Evolutionary conservation across 2,113 vertebrate genomes (phyloP).

Genomic region (Apodemus sylvaticus): DNA sequence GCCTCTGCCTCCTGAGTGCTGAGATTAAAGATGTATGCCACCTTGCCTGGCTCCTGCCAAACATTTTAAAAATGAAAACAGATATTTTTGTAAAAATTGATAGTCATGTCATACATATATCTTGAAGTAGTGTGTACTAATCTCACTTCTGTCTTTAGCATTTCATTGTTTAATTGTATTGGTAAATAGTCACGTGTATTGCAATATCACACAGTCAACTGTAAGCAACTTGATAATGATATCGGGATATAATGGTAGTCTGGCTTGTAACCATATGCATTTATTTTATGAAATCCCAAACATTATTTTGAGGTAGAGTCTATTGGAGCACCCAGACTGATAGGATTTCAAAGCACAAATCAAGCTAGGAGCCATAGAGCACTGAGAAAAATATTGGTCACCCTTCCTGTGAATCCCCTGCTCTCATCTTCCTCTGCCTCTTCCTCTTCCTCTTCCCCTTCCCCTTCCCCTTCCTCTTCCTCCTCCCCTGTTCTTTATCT

Average conservation of each 20-base stretch:
- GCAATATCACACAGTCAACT: not conserved
- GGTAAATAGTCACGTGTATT: not conserved
- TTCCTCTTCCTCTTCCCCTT: too few species aligned
- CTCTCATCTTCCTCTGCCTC: not conserved
- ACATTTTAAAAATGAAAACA: not conserved
- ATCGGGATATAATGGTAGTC: not conserved
- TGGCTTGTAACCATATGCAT: not conserved
- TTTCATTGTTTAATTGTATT: not conserved
- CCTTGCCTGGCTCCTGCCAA: not conserved
- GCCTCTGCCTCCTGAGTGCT: not conserved
- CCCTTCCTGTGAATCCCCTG: not conserved
- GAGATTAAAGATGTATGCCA: not conserved
- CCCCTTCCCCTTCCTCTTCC: too few species aligned
- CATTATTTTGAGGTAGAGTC: not conserved
- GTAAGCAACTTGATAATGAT: not conserved
- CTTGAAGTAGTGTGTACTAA: conserved; percentile 3
- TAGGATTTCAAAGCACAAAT: not conserved
- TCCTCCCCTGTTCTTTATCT: too few species aligned
- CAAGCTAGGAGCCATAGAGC: not conserved
- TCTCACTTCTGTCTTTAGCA: not conserved
- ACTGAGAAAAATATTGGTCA: not conserved
- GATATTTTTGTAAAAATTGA: not conserved
- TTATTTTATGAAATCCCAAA: not conserved
- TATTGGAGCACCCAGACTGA: not conserved
- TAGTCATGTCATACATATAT: not conserved